Base-by-base conservation (phyloP, 2,797 vertebrate genomes). In the Carapus acus region DNA sequence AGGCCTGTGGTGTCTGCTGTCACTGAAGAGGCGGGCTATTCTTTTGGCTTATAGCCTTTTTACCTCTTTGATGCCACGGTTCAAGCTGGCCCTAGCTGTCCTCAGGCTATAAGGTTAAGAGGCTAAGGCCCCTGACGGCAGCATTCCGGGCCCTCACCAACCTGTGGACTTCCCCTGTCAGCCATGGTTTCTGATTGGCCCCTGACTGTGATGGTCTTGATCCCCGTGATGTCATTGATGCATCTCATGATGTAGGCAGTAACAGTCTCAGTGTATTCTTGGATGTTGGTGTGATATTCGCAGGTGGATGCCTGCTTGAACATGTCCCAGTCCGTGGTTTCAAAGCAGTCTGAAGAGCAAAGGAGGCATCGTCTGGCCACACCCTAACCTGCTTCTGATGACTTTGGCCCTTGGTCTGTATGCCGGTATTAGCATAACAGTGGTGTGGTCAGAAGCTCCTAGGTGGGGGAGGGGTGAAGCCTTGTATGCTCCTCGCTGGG, bases 261-360 rank as follows among this genome's bases (percentile, higher is more conserved):
- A 14, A 54, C 58, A 22, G 53, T 14, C 2, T 19, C 39, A 16
- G 44, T 22, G 4, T 41, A 57, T 12, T 57, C 53, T 22, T 57
- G 8, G 2, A 40, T 3, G 33, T 57, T 17, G 3, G 20, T 64
- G 40, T 21, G 7, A 1, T 51, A 2, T 17, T 34, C 38, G 29
- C 29, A 2, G 8, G 39, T 56, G 41, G 46, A 38, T 29, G 33
- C 34, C 21, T 55, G 9, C 7, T 40, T 61, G 24, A 33, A 53
- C 49, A 46, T 54, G 5, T n/a, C 14, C 36, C 49, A 53, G 18
- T 61, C 43, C 8, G 50, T 48, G 11, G 9, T 42, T 4, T 27
- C n/a, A 27, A 62, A 27, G 15, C 59, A 54, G 43, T 62, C 59
- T 54, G 43, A 12, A 62, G 51, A 6, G 37, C 36, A 8, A 6